Percentiles rank a stretch among this genome's conserved stretches.
Conservation (phyloP, 2,888 invertebrate genomes). For the Nomada ferruginata region DNA sequence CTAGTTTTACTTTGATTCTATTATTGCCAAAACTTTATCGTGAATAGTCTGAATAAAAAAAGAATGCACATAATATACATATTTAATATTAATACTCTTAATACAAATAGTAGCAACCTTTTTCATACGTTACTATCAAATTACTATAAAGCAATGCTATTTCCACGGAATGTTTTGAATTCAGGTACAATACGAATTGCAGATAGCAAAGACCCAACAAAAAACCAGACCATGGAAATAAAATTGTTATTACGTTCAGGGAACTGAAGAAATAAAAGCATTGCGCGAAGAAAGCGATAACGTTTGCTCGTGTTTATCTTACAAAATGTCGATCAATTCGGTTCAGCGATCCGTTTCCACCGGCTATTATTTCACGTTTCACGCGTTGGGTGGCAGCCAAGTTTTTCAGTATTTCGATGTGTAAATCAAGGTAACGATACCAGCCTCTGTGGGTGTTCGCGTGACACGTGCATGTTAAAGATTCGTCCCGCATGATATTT, state of each 20-base stretch:
- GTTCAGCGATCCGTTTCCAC: slow-evolving; percentile 55
- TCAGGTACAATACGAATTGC: no score
- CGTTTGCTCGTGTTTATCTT: slow-evolving; percentile 61
- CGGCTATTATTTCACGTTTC: slow-evolving; percentile 75
- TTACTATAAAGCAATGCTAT: no score
- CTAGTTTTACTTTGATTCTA: no score
- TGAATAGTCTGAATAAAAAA: no score
- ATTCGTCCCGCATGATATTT: slow-evolving; percentile 49
- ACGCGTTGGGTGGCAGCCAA: slow-evolving; percentile 73
- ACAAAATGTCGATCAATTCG: slow-evolving; percentile 70
- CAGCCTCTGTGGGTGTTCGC: slow-evolving; percentile 5
- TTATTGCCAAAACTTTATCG: no score
- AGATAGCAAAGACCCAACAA: no score
- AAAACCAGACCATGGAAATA: no score
- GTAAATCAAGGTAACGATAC: slow-evolving; percentile 55
- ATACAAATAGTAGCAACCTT: no score
- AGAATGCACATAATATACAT: no score
- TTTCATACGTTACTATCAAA: no score
- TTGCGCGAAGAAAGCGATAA: slow-evolving; percentile 2
- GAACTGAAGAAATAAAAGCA: slow-evolving; percentile 1
- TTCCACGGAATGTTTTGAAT: no score
- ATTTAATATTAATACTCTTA: no score
- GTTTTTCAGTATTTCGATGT: slow-evolving; percentile 69
- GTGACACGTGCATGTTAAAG: slow-evolving; percentile 47
- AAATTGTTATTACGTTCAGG: not conserved